Percentiles rank a stretch among this genome's conserved stretches.
phyloP scores from a whole-genome alignment of 2,888 invertebrate genomes.

The Himalopsyche kuldschensis region DNA sequence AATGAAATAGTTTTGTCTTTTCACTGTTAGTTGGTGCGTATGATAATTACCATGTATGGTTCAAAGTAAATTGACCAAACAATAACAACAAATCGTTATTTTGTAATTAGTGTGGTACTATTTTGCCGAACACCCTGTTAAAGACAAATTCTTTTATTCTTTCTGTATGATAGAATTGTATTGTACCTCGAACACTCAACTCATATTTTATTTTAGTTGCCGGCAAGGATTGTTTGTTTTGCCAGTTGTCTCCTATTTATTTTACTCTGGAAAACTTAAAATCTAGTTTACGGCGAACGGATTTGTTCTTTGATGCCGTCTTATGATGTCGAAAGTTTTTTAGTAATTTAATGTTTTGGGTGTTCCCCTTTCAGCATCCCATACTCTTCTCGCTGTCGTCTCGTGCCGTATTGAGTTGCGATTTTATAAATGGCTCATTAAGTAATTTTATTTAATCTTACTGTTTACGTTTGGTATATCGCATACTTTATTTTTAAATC shows the following conservation, averaged over 20 bases:
- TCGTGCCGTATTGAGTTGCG: neutral
- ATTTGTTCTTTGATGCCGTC: slow-evolving; percentile 4
- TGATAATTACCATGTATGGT: too few species aligned
- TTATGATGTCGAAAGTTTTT: slow-evolving; percentile 15
- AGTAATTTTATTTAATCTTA: neutral
- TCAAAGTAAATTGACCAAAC: too few species aligned
- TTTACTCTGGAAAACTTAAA: slow-evolving; percentile 17
- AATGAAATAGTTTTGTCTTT: too few species aligned
- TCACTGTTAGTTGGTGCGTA: too few species aligned
- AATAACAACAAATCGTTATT: too few species aligned
- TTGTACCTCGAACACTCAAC: neutral
- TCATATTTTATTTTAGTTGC: neutral
- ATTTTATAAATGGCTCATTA: neutral
- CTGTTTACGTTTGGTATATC: too few species aligned
- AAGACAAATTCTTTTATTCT: neutral
- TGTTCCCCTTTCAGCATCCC: neutral
- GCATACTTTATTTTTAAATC: too few species aligned
- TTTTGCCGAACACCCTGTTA: neutral
- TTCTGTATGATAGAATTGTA: neutral
- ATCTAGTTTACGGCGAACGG: slow-evolving; percentile 7
- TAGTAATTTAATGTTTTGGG: slow-evolving; percentile 10
- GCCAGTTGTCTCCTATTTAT: slow-evolving; percentile 10
- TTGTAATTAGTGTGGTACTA: neutral
- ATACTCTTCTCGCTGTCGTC: neutral
- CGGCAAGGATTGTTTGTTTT: neutral